Evolutionary conservation across 2,113 vertebrate species (phyloP).

Genomic region (Oryzias curvinotus): DNA sequence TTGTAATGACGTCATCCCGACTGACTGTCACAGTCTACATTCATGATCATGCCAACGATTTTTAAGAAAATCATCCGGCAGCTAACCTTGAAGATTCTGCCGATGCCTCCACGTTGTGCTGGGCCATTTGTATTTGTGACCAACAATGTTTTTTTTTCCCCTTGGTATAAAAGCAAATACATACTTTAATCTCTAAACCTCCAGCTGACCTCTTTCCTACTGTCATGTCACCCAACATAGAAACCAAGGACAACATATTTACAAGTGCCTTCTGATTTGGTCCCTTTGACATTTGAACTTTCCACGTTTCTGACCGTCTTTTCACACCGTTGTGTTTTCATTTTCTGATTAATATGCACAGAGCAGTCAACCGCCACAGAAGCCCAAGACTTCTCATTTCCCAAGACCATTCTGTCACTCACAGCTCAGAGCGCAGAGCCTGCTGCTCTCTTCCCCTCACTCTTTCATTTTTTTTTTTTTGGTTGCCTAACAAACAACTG

Average conservation of each 20-base stretch:
- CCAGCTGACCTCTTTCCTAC: not conserved
- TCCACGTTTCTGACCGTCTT: conserved; percentile 11
- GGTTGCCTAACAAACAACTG: conserved; percentile 19
- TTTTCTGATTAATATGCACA: conserved; percentile 22
- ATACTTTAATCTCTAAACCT: too few relatives aligned
- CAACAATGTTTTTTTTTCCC: too few relatives aligned
- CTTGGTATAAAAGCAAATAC: too few relatives aligned
- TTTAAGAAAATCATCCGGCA: too few relatives aligned
- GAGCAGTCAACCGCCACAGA: conserved; percentile 44
- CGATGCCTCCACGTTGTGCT: too few relatives aligned
- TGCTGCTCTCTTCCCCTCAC: conserved; percentile 33
- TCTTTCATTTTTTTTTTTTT: conserved; percentile 55
- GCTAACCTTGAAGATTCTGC: too few relatives aligned
- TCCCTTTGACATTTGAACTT: not conserved
- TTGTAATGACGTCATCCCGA: too few relatives aligned
- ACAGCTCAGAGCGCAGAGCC: conserved; percentile 20
- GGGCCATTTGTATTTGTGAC: too few relatives aligned
- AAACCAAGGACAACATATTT: conserved; percentile 25
- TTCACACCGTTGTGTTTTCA: not conserved
- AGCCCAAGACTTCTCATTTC: conserved; percentile 54
- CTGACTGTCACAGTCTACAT: too few relatives aligned
- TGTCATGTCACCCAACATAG: conserved; percentile 18
- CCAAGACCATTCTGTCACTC: conserved; percentile 39
- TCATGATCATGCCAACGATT: too few relatives aligned
- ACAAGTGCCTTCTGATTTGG: not conserved